These are phyloP conservation scores for Oncorhynchus clarkii DNA, from an alignment of 2,113 vertebrate species.

Conservation along the genomic window DNA sequence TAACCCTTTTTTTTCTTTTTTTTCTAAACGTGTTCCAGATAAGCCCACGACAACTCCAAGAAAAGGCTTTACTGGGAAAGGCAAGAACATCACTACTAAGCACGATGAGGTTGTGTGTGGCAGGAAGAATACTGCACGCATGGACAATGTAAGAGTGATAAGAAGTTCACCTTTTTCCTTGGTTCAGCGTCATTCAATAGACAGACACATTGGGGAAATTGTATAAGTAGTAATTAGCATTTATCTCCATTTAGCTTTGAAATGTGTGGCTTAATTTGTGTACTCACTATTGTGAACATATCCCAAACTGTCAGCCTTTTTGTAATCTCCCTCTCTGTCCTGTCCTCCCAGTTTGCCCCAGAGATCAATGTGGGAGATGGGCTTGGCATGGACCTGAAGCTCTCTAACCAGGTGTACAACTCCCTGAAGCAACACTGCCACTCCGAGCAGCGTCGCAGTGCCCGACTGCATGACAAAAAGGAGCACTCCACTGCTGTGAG, in stretches of 20 bases:
- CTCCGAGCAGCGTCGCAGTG: slow-evolving; percentile 89
- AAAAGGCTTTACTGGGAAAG: slow-evolving; percentile 90
- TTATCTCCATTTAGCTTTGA: no score
- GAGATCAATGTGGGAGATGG: slow-evolving; percentile 94
- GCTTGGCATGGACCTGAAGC: slow-evolving; percentile 93
- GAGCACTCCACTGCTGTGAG: slow-evolving; percentile 95
- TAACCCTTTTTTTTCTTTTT: neutral
- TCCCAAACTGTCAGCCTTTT: no score
- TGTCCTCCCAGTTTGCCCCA: slow-evolving; percentile 83
- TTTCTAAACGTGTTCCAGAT: slow-evolving; percentile 62
- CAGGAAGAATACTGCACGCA: slow-evolving; percentile 94
- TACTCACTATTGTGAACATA: no score
- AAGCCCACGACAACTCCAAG: slow-evolving; percentile 87
- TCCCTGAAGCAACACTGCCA: slow-evolving; percentile 92
- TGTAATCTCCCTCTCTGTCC: neutral
- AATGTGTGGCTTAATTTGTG: no score
- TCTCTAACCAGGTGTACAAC: slow-evolving; percentile 97
- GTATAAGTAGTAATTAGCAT: no score
- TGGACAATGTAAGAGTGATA: slow-evolving; percentile 87
- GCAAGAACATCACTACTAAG: slow-evolving; percentile 97
- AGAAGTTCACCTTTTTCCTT: neutral
- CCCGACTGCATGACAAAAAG: slow-evolving; percentile 93
- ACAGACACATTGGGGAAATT: no score
- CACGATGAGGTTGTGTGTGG: slow-evolving; percentile 92
- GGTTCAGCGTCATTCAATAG: neutral